A percentile compares a stretch with the other conserved stretches of the same genome.
These are phyloP conservation scores for Simalia tracyae DNA, from an alignment of 2,797 vertebrate genomes.

Conservation along the genomic window DNA sequence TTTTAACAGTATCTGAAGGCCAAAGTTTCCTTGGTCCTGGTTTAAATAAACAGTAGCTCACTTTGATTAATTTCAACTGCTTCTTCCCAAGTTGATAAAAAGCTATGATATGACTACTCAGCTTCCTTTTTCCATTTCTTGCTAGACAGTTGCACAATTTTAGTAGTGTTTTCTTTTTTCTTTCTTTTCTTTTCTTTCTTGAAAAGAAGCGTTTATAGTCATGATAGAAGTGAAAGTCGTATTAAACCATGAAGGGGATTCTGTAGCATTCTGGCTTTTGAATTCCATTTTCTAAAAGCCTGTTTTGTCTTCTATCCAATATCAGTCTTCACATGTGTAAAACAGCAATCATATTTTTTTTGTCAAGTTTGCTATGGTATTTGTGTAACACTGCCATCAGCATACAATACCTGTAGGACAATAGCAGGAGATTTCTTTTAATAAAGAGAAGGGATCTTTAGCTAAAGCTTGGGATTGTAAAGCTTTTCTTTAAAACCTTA, in stretches of 20 bases:
- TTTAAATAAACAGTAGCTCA: background rate
- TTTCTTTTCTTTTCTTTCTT: background rate
- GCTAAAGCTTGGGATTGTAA: background rate
- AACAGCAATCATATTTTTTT: background rate
- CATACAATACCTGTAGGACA: constrained; percentile 10
- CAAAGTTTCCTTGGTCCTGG: background rate
- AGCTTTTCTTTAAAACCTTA: background rate
- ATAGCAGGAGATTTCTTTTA: background rate
- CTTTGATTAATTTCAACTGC: background rate
- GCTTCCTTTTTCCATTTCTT: background rate
- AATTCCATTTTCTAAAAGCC: background rate
- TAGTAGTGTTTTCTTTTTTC: background rate
- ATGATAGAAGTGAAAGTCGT: constrained; percentile 16
- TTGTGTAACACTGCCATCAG: background rate
- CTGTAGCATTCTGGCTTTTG: constrained; percentile 14
- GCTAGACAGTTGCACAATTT: background rate
- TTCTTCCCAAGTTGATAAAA: background rate
- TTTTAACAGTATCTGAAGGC: background rate
- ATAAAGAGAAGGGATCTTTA: background rate
- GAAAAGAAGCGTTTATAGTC: constrained; percentile 1
- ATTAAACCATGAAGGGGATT: background rate
- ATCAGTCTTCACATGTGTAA: background rate
- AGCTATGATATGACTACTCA: background rate
- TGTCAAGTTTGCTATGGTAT: background rate
- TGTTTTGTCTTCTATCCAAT: background rate